Conservation (phyloP, 2,888 invertebrate species). For the Uloborus plumipes region DNA sequence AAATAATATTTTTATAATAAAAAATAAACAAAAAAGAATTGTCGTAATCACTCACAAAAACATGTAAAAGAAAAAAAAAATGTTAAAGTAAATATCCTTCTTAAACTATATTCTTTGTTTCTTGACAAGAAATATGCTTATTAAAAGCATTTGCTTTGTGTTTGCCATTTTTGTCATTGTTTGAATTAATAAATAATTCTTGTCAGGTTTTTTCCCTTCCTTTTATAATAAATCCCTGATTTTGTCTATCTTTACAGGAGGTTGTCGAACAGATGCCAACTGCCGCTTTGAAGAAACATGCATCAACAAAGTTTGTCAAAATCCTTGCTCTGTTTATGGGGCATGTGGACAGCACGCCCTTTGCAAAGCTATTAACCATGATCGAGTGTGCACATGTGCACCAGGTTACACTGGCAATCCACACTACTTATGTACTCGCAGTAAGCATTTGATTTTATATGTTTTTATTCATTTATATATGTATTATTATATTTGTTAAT, state of each 20-base stretch:
- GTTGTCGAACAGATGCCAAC: slow-evolving; percentile 84
- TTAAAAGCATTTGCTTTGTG: no score
- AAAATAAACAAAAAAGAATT: no score
- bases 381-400: slow-evolving; percentile 92
- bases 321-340: slow-evolving; percentile 88
- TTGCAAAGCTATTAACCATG: slow-evolving; percentile 83
- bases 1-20: no score
- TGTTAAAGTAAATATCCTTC: no score
- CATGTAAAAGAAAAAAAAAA: no score
- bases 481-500: no score
- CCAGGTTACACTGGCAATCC: slow-evolving; percentile 92
- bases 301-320: slow-evolving; percentile 83
- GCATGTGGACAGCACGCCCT: slow-evolving; percentile 77
- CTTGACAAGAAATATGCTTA: no score
- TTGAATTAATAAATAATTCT: neutral
- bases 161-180: no score
- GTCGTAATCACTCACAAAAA: no score
- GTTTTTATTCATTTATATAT: no score
- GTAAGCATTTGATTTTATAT: slow-evolving; percentile 75
- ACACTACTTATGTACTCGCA: slow-evolving; percentile 83
- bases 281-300: slow-evolving; percentile 86
- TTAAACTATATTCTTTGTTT: no score
- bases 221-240: neutral
- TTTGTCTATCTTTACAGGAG: slow-evolving; percentile 60
- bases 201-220: neutral